Conservation (phyloP, 1,140 invertebrate species). For the Euura lappo region DNA sequence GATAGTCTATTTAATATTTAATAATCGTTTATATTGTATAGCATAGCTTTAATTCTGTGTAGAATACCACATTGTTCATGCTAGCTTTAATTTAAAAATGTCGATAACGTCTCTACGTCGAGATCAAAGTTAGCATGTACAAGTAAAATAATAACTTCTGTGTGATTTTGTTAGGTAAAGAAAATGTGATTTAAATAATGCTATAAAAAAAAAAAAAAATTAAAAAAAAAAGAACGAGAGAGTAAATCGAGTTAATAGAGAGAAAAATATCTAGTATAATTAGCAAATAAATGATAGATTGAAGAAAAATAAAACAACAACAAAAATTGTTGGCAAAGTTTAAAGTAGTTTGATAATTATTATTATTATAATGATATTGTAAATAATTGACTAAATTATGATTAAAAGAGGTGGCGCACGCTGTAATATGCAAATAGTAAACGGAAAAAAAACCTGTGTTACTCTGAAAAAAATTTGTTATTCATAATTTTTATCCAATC, state of each 20-base stretch:
- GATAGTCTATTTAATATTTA: slow-evolving; percentile 13
- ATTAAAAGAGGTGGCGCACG: slow-evolving; percentile 8
- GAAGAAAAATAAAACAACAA: too few relatives aligned
- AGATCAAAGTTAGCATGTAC: slow-evolving; percentile 1
- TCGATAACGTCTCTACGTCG: background rate
- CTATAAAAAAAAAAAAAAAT: too few relatives aligned
- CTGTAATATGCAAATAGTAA: slow-evolving; percentile 12
- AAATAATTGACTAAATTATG: slow-evolving; percentile 11
- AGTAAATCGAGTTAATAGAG: background rate
- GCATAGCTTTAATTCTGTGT: slow-evolving; percentile 9
- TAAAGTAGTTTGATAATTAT: slow-evolving; percentile 11
- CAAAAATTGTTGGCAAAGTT: slow-evolving; percentile 7
- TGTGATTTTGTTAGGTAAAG: slow-evolving; percentile 11
- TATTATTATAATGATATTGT: slow-evolving; percentile 9
- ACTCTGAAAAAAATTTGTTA: background rate
- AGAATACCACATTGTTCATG: background rate
- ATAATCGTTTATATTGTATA: slow-evolving; percentile 7
- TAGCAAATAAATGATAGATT: background rate
- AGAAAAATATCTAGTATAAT: slow-evolving; percentile 9
- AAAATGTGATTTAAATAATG: slow-evolving; percentile 13
- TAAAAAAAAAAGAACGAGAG: background rate
- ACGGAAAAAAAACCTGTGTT: slow-evolving; percentile 10
- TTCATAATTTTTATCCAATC: too few relatives aligned
- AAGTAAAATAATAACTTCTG: background rate
- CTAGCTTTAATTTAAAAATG: slow-evolving; percentile 5